Evolutionary conservation across 2,797 vertebrate genomes (phyloP).

Genomic region (Microcaecilia unicolor): DNA sequence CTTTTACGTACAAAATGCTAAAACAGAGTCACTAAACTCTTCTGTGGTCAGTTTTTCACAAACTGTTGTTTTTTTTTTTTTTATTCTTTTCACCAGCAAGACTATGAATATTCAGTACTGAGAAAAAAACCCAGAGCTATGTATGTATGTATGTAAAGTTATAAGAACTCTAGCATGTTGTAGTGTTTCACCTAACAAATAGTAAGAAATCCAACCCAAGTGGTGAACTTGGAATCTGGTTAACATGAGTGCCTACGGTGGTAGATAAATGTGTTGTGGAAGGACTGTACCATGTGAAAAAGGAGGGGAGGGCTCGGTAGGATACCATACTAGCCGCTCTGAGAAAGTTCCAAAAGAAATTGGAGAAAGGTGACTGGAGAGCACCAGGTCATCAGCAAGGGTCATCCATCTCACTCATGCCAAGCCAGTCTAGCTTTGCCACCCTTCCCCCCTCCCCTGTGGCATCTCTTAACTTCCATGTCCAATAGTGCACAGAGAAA

Average conservation of each 20-base stretch:
- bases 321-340: too few species aligned
- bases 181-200: conserved; percentile 63
- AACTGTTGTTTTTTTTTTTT: conserved; percentile 55
- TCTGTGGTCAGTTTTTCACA: conserved; percentile 64
- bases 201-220: conserved; percentile 52
- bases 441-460: too few species aligned
- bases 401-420: too few species aligned
- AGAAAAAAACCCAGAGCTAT: conserved; percentile 50
- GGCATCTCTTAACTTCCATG: too few species aligned
- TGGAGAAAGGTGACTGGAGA: too few species aligned
- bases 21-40: conserved; percentile 76
- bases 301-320: neutral
- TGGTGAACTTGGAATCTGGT: conserved; percentile 75
- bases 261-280: conserved; percentile 27
- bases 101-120: conserved; percentile 73
- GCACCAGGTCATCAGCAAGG: too few species aligned
- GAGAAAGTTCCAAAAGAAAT: too few species aligned
- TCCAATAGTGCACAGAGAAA: too few species aligned
- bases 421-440: too few species aligned
- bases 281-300: conserved; percentile 20
- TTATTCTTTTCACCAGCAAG: conserved; percentile 58
- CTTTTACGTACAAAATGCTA: conserved; percentile 90
- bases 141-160: conserved; percentile 71
- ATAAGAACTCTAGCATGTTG: conserved; percentile 52
- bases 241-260: conserved; percentile 38